Conservation (phyloP, 1,140 invertebrate genomes). For the Oryctes rhinoceros region DNA sequence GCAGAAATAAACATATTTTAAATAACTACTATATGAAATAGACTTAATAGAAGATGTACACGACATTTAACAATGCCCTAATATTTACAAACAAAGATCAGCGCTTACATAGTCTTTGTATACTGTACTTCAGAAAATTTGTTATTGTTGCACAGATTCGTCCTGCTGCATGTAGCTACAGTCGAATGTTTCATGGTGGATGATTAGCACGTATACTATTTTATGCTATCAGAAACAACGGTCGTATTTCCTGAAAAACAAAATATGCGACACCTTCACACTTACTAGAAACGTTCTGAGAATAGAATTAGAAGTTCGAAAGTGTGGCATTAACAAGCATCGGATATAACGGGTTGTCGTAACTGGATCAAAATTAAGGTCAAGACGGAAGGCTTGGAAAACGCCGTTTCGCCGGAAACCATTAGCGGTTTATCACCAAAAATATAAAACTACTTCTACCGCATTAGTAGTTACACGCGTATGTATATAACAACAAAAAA, state of each 20-base stretch:
- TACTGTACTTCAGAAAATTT: no score
- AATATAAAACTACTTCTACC: constrained; percentile 2
- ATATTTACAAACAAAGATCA: no score
- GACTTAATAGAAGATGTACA: no score
- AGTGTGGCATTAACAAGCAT: neutral
- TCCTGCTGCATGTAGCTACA: no score
- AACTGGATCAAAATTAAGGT: constrained; percentile 22
- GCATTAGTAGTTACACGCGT: neutral
- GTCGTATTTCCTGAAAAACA: neutral
- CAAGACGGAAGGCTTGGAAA: constrained; percentile 7
- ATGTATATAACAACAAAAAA: neutral
- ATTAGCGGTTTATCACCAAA: neutral
- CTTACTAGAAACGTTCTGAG: neutral
- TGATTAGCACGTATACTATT: no score
- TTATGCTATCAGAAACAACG: neutral
- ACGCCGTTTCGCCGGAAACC: constrained; percentile 7
- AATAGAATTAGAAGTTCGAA: constrained; percentile 5
- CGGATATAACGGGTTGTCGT: constrained; percentile 9
- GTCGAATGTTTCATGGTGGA: no score
- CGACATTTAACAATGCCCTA: no score
- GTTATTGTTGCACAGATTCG: no score
- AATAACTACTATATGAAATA: no score
- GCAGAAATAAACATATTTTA: no score
- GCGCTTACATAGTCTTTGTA: no score
- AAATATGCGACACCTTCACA: neutral